These are phyloP conservation scores for Euwallacea similis DNA, from an alignment of 1,140 invertebrate species.

Conservation along the genomic window DNA sequence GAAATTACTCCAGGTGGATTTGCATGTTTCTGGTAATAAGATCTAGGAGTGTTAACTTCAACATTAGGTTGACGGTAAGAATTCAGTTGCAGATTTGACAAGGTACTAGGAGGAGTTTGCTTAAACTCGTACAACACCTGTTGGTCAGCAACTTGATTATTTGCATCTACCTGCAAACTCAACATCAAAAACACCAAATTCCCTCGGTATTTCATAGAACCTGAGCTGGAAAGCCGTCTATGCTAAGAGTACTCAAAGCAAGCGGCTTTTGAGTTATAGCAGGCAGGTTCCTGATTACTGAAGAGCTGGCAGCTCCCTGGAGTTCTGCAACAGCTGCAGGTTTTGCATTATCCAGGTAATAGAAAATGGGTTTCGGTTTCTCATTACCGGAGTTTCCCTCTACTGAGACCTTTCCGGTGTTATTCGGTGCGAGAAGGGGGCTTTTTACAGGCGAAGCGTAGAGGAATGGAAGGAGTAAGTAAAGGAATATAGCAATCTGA, in stretches of 20 bases:
- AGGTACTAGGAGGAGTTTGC: slow-evolving; percentile 45
- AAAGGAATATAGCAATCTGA: too few relatives aligned
- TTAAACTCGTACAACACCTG: slow-evolving; percentile 47
- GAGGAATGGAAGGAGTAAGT: too few relatives aligned
- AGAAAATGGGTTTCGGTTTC: slow-evolving; percentile 17
- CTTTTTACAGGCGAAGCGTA: too few relatives aligned
- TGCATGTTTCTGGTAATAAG: background rate
- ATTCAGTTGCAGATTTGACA: slow-evolving; percentile 45
- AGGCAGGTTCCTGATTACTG: slow-evolving; percentile 9
- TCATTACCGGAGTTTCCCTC: slow-evolving; percentile 16
- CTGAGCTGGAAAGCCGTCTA: too few relatives aligned
- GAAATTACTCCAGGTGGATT: background rate
- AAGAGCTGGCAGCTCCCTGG: slow-evolving; percentile 14
- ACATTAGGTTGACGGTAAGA: slow-evolving; percentile 38
- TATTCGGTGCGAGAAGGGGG: too few relatives aligned
- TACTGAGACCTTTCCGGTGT: too few relatives aligned
- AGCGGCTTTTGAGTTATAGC: slow-evolving; percentile 6
- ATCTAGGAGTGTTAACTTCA: slow-evolving; percentile 3
- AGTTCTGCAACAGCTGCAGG: slow-evolving; percentile 11
- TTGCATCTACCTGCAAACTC: background rate
- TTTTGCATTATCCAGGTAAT: slow-evolving; percentile 24
- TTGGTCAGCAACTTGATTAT: slow-evolving; percentile 43
- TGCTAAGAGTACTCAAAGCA: slow-evolving; percentile 12
- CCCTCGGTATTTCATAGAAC: background rate
- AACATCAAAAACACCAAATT: background rate